A percentile compares a stretch with the other conserved stretches of the same genome.
Evolutionary conservation across 2,888 invertebrate genomes (phyloP).

Genomic region (Bombylius major): DNA sequence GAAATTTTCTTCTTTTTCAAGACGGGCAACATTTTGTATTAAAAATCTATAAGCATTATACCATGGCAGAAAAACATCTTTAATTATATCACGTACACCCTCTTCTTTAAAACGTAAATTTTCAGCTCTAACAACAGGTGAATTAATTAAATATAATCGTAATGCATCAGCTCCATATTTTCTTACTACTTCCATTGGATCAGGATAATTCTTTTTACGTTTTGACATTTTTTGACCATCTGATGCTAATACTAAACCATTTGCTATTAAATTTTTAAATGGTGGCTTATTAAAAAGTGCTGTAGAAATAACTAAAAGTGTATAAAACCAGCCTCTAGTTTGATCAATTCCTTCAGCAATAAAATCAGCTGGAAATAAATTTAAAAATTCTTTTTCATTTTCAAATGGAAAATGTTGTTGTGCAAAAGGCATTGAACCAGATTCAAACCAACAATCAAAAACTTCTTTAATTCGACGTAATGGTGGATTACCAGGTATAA

Average conservation of each 20-base stretch:
- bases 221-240: constrained; percentile 99
- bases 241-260: constrained; percentile 87
- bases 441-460: constrained; percentile 99
- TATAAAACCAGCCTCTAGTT: constrained; percentile 98
- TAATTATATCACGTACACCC: constrained; percentile 89
- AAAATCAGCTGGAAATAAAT: constrained; percentile 94
- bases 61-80: constrained; percentile 98
- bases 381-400: constrained; percentile 73
- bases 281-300: constrained; percentile 92
- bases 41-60: constrained; percentile 87
- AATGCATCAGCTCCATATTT: constrained; percentile 97
- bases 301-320: constrained; percentile 91
- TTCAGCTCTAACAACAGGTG: constrained; percentile 95
- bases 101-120: constrained; percentile 94
- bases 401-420: constrained; percentile 96
- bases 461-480: constrained; percentile 81
- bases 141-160: constrained; percentile 90
- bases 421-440: constrained; percentile 98
- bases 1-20: constrained; percentile 52
- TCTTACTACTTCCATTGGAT: constrained; percentile 78
- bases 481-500: constrained; percentile 66
- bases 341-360: constrained; percentile 99
- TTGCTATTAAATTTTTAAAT: constrained; percentile 94
- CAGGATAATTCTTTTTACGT: constrained; percentile 96
- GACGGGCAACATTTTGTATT: constrained; percentile 81